Base-by-base conservation (phyloP, 2,113 vertebrate genomes). In the Chamaea fasciata region DNA sequence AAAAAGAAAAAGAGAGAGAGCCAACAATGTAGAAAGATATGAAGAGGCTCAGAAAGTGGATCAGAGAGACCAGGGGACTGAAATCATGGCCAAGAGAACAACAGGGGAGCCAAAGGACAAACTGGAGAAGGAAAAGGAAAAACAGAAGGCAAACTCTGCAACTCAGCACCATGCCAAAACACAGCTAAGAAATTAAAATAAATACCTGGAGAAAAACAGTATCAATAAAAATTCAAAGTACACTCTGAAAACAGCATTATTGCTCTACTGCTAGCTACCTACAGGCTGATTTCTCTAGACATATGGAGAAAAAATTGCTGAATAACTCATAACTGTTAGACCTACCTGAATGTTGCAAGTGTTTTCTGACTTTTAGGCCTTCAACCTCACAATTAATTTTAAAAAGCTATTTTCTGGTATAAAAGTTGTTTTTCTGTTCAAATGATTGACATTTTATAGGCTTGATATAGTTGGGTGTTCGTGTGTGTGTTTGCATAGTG, bases 41-140 rank as follows among this genome's bases (percentile, higher is more conserved):
- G 44, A 90, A 86, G 56, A 78, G 83, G 80, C 79, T 95, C 73
- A 92, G 68, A 90, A 89, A 87, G 47, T 68, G 64, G 80, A 96
- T 96, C 68, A 96, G 56, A 33, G 85, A 63, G 65, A 92, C 41
- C 8, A 23, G 44, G 37, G 31, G 37, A 35, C 60, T 90, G 52
- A 94, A 96, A 83, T 64, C 39, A 31, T 44, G 50, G 83, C 92
- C 79, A 95, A 87, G 41, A 93, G 71, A 94, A 83, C 75, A 90
- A 78, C 52, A 90, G 87, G 68, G 88, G 79, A 96, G 79, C 68
- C 79, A 96, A 94, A 96, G 87, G 82, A 55, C 93, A 95, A 52
- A 46, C 12, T 52, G 65, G 39, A 84, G 62, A 78, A 62, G 7
- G 20, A 28, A 83, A 92, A 79, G 28, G 10, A 75, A 33, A 71